Conservation (phyloP, 2,888 invertebrate genomes). For the Drepanosiphum platanoidis region DNA sequence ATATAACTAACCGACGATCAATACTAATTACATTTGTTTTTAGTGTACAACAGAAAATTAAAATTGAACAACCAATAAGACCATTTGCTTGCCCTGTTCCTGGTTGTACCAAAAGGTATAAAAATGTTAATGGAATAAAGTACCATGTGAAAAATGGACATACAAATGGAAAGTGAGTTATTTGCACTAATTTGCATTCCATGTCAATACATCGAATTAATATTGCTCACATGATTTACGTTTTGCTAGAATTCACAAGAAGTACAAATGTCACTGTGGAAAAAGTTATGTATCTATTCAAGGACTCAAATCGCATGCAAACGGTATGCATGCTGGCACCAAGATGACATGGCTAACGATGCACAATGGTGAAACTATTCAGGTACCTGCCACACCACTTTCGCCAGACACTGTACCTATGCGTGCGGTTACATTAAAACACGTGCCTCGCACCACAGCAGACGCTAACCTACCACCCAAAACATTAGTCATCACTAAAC, state of each 20-base stretch:
- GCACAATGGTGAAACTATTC: slow-evolving; percentile 65
- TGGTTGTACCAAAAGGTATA: slow-evolving; percentile 87
- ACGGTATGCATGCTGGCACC: slow-evolving; percentile 68
- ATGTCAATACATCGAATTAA: not conserved
- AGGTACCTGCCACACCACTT: slow-evolving; percentile 65
- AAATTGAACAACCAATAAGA: slow-evolving; percentile 68
- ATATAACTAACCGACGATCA: not conserved
- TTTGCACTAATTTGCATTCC: not conserved
- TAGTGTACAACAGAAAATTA: slow-evolving; percentile 52
- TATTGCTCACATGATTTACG: not conserved
- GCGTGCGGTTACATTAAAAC: slow-evolving; percentile 65
- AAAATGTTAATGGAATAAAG: slow-evolving; percentile 88
- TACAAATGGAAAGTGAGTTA: slow-evolving; percentile 81
- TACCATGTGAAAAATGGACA: slow-evolving; percentile 89
- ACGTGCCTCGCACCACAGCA: slow-evolving; percentile 64
- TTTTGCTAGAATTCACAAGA: slow-evolving; percentile 77
- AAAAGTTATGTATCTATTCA: slow-evolving; percentile 86
- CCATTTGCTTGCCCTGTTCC: slow-evolving; percentile 87
- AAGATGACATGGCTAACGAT: slow-evolving; percentile 65
- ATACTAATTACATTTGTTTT: slow-evolving; percentile 26
- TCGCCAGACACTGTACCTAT: slow-evolving; percentile 65
- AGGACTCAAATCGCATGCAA: slow-evolving; percentile 79
- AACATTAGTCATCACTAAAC: slow-evolving; percentile 64
- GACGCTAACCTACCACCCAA: slow-evolving; percentile 66
- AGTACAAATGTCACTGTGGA: slow-evolving; percentile 84